Evolutionary conservation across 2,797 vertebrate genomes (phyloP), one percentile per base, ranked within the genome.

Genomic region (Cyclura pinguis): DNA sequence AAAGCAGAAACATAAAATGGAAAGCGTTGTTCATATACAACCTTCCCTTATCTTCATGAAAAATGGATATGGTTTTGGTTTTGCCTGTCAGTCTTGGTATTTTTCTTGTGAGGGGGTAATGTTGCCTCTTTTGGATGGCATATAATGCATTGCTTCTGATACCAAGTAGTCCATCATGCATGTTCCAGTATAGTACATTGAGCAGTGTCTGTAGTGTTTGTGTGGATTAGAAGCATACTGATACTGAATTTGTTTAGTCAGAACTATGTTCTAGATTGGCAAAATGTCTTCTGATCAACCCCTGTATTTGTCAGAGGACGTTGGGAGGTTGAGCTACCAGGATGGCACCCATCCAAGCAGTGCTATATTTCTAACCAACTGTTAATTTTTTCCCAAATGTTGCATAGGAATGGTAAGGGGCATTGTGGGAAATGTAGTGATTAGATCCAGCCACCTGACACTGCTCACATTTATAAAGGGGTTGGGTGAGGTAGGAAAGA

Each of bases 1-100:
- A 95, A 97, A 96, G 95, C 92, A 91, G 95, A 96, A 97, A 86
- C 96, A 96, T 94, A 92, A 80, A 32, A 35, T 85, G 55, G 12
- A 76, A 94, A 0, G 0, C 90, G 83, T 35, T 62, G 22, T 95
- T 89, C 52, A 93, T 96, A 94, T 91, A 90, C 92, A 92, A 94
- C 93, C 93, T 95, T 95, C 93, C 18, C 86, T 94, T 91, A 90
- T 55, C 93, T 85, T 93, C 94, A 89, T 92, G 94, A 92, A 94
- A 93, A 90, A 76, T n/a, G 74, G 42, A 92, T 92, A 92, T 96
- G 95, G 94, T 92, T 73, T 88, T 81, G 2, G 1, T 96, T 96
- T 95, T 95, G 91, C 92, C 94, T 95, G 89, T 93, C 90, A 10
- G 10, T 2, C 67, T 89, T 88, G 89, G 62, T 96, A 91, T 93